phyloP scores from a whole-genome alignment of 2,888 invertebrate species.

The Calameuta filiformis region DNA sequence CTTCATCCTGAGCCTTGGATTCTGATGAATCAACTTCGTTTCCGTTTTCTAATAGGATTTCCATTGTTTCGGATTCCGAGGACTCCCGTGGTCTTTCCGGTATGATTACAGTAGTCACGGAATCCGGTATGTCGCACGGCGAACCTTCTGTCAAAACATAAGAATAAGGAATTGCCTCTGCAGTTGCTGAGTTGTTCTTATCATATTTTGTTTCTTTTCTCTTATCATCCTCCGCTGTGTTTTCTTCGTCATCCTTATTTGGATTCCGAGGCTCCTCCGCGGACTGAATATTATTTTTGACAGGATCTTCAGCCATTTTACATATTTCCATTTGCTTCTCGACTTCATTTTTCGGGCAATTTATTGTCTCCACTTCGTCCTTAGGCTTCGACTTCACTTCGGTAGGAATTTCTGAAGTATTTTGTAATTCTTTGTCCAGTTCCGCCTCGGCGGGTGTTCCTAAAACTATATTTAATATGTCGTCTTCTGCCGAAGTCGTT shows the following conservation, averaged over 20 bases:
- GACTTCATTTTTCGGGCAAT: not conserved
- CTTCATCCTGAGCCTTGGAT: not conserved
- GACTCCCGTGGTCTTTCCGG: conserved; percentile 39
- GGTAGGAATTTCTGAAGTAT: conserved; percentile 8
- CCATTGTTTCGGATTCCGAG: conserved; percentile 27
- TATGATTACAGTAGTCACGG: conserved; percentile 58
- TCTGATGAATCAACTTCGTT: conserved; percentile 14
- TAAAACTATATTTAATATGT: conserved; percentile 2
- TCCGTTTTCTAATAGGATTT: conserved; percentile 27
- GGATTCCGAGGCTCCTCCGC: not conserved
- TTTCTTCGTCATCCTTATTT: not conserved
- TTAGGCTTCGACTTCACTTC: conserved; percentile 16
- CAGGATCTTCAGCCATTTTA: not conserved
- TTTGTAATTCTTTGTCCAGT: not conserved
- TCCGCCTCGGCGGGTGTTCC: not conserved
- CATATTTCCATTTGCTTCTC: conserved; percentile 1
- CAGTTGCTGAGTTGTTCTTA: not conserved
- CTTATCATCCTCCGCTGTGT: not conserved
- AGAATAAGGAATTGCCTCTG: conserved; percentile 20
- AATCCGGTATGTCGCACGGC: conserved; percentile 58
- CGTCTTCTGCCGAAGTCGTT: conserved; percentile 9
- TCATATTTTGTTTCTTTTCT: conserved; percentile 1
- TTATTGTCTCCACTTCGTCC: conserved; percentile 15
- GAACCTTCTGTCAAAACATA: conserved; percentile 59
- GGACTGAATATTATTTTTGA: conserved; percentile 1